These are phyloP conservation scores for Cylas formicarius DNA, from an alignment of 1,140 invertebrate genomes.

Conservation along the genomic window DNA sequence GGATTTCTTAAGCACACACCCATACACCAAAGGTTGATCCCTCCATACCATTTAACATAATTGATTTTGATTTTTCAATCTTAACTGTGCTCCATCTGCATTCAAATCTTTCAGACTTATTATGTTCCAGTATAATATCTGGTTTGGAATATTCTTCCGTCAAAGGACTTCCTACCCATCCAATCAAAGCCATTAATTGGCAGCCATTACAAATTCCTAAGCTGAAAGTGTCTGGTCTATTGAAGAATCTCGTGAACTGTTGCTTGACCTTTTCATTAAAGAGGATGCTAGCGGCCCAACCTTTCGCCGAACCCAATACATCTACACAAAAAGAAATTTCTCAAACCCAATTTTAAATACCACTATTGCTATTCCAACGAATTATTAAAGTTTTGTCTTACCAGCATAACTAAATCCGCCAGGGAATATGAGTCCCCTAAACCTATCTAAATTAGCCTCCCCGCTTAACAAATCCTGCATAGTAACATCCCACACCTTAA, in stretches of 20 bases:
- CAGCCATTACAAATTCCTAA: constrained; percentile 97
- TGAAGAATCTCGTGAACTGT: constrained; percentile 68
- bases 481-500: constrained; percentile 86
- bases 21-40: constrained; percentile 82
- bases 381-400: constrained; percentile 35
- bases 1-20: constrained; percentile 46
- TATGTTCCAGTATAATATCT: constrained; percentile 74
- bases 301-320: constrained; percentile 93
- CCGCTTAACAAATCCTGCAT: constrained; percentile 78
- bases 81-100: constrained; percentile 83
- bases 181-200: constrained; percentile 85
- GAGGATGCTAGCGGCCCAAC: constrained; percentile 89
- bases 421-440: constrained; percentile 87
- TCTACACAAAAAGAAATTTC: constrained; percentile 50
- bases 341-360: constrained; percentile 10
- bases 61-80: constrained; percentile 55
- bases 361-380: not conserved
- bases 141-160: constrained; percentile 40
- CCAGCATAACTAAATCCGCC: constrained; percentile 97
- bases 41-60: constrained; percentile 86
- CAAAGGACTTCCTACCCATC: constrained; percentile 54
- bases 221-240: constrained; percentile 80
- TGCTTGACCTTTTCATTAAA: constrained; percentile 58
- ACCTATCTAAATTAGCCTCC: constrained; percentile 65
- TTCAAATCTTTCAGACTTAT: constrained; percentile 82